A percentile compares a stretch with the other conserved stretches of the same genome.
These are phyloP conservation scores for Aromia moschata DNA, from an alignment of 2,888 invertebrate species.

Conservation along the genomic window DNA sequence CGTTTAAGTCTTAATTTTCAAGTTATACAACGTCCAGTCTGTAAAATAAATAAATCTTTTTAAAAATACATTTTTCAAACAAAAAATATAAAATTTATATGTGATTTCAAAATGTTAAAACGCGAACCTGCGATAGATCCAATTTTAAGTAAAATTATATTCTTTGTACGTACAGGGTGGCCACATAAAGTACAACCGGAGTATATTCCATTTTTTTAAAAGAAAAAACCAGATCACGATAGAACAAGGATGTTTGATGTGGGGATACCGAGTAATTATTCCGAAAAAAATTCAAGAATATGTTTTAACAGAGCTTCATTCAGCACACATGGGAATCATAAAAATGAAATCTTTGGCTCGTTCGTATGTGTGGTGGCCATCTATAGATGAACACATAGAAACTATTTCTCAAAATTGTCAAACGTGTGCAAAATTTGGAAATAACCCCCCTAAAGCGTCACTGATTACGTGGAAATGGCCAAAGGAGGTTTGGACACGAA, in stretches of 20 bases:
- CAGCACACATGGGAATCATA: constrained; percentile 23
- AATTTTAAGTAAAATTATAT: not conserved
- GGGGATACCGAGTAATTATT: constrained; percentile 36
- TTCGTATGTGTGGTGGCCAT: not conserved
- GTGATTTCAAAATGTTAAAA: not conserved
- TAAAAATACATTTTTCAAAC: too few relatives aligned
- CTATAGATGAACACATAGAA: not conserved
- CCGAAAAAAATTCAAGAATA: constrained; percentile 25
- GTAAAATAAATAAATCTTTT: too few relatives aligned
- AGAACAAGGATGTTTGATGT: constrained; percentile 36
- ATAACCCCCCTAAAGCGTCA: not conserved
- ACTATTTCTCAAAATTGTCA: not conserved
- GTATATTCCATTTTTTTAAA: constrained; percentile 10
- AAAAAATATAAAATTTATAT: constrained; percentile 3
- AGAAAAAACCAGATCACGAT: constrained; percentile 19
- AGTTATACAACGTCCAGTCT: too few relatives aligned
- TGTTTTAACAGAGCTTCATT: constrained; percentile 37
- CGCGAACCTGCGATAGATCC: not conserved
- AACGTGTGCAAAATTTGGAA: constrained; percentile 36
- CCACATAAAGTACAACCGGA: constrained; percentile 4
- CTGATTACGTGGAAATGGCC: constrained; percentile 6
- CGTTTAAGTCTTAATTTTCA: too few relatives aligned
- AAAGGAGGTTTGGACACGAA: constrained; percentile 2
- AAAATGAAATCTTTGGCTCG: constrained; percentile 25
- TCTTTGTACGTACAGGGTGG: constrained; percentile 11